Conservation (phyloP, 2,113 vertebrate species). For the Melierax canorus region DNA sequence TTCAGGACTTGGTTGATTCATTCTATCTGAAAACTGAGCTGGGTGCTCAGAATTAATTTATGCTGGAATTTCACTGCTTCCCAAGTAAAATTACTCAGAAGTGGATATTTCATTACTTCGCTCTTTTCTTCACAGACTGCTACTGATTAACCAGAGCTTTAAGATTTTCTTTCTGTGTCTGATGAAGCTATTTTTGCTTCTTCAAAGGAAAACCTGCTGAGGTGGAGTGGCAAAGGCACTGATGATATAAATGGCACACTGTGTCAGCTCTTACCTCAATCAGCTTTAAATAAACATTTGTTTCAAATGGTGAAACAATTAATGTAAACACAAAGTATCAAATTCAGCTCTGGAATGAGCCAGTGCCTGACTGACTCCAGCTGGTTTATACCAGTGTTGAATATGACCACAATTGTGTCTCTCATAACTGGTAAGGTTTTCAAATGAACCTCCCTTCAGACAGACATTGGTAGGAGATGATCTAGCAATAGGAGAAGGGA, state of each 20-base stretch:
- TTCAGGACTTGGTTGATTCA: background rate
- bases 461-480: background rate
- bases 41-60: conserved; percentile 43
- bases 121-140: conserved; percentile 33
- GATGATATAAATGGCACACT: conserved; percentile 47
- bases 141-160: conserved; percentile 45
- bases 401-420: background rate
- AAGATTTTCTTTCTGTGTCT: conserved; percentile 34
- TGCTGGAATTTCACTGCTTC: conserved; percentile 31
- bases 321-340: conserved; percentile 17
- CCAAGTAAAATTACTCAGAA: conserved; percentile 32
- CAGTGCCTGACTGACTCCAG: background rate
- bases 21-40: conserved; percentile 5
- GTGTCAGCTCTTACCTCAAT: conserved; percentile 50
- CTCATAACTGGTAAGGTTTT: background rate
- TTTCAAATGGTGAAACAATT: conserved; percentile 50
- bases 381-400: background rate
- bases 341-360: background rate
- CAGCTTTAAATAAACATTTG: conserved; percentile 58
- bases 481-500: background rate
- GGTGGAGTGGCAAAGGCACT: conserved; percentile 14
- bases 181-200: conserved; percentile 52
- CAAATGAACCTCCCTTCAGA: background rate
- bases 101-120: conserved; percentile 48
- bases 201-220: conserved; percentile 51